Evolutionary conservation across 2,888 invertebrate species (phyloP).

Genomic region (Lissocephala sabroskyi): DNA sequence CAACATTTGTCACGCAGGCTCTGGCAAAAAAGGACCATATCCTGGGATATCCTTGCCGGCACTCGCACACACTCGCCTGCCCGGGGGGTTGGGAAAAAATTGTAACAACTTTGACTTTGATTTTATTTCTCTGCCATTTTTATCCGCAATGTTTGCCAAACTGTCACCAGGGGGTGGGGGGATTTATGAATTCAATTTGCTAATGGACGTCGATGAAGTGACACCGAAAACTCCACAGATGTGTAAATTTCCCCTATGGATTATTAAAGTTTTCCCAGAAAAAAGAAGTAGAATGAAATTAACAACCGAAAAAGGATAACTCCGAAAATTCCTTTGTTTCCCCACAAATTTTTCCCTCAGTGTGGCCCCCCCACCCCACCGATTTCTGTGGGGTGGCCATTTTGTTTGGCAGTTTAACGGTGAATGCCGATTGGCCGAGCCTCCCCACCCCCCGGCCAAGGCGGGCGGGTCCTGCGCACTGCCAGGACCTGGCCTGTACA

Average conservation of each 20-base stretch:
- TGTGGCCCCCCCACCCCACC: no score
- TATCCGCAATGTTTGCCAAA: conserved; percentile 35
- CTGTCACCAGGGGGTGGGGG: conserved; percentile 22
- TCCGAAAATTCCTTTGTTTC: no score
- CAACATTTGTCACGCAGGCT: conserved; percentile 57
- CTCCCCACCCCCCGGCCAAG: conserved; percentile 13
- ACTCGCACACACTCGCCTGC: conserved; percentile 27
- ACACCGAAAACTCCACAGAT: conserved; percentile 42
- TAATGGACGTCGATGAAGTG: conserved; percentile 51
- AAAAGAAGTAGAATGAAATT: neutral
- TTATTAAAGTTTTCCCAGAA: conserved; percentile 10
- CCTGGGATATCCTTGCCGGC: no score
- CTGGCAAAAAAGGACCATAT: conserved; percentile 17
- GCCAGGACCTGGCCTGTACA: conserved; percentile 26
- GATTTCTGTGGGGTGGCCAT: no score
- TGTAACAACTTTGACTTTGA: conserved; percentile 42
- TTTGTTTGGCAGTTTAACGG: conserved; percentile 33
- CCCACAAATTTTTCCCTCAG: no score
- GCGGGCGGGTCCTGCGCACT: conserved; percentile 44
- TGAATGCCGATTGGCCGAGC: conserved; percentile 23
- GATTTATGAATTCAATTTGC: conserved; percentile 64
- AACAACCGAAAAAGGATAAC: neutral
- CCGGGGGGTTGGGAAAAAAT: conserved; percentile 10
- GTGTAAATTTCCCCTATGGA: conserved; percentile 40
- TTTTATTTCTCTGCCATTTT: conserved; percentile 35